phyloP scores from a whole-genome alignment of 2,113 vertebrate species.

The Phrynosoma platyrhinos region DNA sequence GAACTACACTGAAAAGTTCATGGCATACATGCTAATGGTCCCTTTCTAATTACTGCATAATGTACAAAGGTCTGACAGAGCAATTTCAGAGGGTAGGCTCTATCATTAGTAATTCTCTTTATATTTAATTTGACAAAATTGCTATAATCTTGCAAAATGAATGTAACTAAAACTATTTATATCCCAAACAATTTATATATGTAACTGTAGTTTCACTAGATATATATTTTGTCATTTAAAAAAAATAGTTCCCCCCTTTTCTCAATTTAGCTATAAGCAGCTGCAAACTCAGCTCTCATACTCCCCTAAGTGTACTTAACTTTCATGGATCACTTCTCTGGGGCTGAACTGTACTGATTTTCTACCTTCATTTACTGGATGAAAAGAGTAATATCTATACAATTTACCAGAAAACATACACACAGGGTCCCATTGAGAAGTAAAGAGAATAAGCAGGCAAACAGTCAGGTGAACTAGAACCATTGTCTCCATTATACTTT shows the following conservation, averaged over 20 bases:
- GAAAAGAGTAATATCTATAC: conserved; percentile 31
- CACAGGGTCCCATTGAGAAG: background rate
- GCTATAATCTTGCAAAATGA: conserved; percentile 19
- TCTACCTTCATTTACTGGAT: conserved; percentile 46
- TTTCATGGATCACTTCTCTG: conserved; percentile 53
- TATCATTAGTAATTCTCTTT: conserved; percentile 70
- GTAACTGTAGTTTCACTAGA: conserved; percentile 11
- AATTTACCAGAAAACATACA: conserved; percentile 37
- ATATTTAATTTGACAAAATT: conserved; percentile 56
- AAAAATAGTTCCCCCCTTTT: background rate
- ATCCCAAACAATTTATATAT: background rate
- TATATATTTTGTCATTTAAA: too few relatives aligned
- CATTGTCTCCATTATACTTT: background rate
- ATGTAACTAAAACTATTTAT: conserved; percentile 19
- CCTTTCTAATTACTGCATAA: conserved; percentile 81
- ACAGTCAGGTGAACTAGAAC: conserved; percentile 2
- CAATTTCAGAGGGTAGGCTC: conserved; percentile 76
- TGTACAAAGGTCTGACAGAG: conserved; percentile 78
- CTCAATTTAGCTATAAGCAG: conserved; percentile 48
- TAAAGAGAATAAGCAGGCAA: background rate
- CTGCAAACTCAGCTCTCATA: conserved; percentile 39
- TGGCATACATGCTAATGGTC: conserved; percentile 77
- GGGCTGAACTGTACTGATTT: conserved; percentile 44
- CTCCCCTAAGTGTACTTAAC: conserved; percentile 58
- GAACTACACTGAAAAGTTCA: conserved; percentile 82